Evolutionary conservation across 2,113 vertebrate species (phyloP).

Genomic region (Mugil cephalus): DNA sequence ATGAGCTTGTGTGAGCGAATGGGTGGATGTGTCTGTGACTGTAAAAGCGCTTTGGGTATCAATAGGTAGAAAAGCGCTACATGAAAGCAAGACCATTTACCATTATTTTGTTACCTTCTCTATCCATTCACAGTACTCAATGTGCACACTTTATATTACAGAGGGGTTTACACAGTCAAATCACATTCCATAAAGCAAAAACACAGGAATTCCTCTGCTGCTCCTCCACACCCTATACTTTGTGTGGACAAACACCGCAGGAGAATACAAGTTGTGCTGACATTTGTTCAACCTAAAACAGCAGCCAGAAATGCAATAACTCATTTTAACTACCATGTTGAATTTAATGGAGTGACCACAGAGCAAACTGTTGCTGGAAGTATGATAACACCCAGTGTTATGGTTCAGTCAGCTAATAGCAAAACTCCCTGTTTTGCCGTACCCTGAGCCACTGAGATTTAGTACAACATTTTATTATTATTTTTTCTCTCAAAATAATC

Average conservation of each 20-base stretch:
- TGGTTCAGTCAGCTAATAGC: constrained; percentile 47
- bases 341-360: constrained; percentile 39
- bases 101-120: not conserved
- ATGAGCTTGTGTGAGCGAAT: too few species aligned
- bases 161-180: not conserved
- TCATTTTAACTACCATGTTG: constrained; percentile 55
- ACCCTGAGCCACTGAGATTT: not conserved
- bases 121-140: not conserved
- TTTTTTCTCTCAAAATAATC: constrained; percentile 35
- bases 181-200: constrained; percentile 23
- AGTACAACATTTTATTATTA: too few species aligned
- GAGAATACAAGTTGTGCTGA: constrained; percentile 42
- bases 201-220: constrained; percentile 25
- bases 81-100: too few species aligned
- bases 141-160: too few species aligned
- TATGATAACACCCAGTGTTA: constrained; percentile 35
- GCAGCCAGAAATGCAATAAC: constrained; percentile 43
- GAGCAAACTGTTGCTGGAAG: constrained; percentile 36
- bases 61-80: too few species aligned
- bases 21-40: too few species aligned
- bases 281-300: constrained; percentile 39
- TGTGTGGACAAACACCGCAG: constrained; percentile 40
- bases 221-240: constrained; percentile 38
- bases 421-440: not conserved
- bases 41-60: too few species aligned